Evolutionary conservation across 1,140 invertebrate genomes (phyloP).

Genomic region (Latrodectus geometricus): DNA sequence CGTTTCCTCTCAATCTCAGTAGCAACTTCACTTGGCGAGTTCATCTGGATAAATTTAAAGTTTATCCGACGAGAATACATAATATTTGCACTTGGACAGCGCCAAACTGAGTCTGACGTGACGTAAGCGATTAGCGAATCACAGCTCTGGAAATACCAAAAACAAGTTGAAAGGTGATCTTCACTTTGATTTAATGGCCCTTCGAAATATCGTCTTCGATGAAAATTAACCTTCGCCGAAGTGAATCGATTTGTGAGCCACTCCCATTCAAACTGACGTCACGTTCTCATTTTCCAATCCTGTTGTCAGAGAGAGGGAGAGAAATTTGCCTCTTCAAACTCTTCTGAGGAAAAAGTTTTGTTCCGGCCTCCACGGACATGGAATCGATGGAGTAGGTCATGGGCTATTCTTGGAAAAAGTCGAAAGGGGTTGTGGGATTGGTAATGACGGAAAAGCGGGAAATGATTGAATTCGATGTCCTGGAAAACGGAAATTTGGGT

Average conservation of each 20-base stretch:
- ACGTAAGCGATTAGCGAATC: not conserved
- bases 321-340: no score
- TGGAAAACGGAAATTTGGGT: not conserved
- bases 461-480: not conserved
- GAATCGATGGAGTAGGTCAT: not conserved
- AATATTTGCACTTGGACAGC: no score
- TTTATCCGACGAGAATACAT: no score
- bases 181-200: not conserved
- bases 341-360: not conserved
- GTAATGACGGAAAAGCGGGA: not conserved
- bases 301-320: not conserved
- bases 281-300: not conserved
- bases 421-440: not conserved
- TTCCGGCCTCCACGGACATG: not conserved
- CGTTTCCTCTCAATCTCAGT: no score
- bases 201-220: not conserved
- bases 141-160: not conserved
- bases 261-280: not conserved
- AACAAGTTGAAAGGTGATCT: not conserved
- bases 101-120: no score
- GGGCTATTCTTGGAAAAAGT: not conserved
- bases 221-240: not conserved
- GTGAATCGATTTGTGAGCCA: not conserved
- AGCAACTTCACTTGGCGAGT: no score
- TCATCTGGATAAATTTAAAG: no score